Evolutionary conservation across 2,797 vertebrate species (phyloP).

Genomic region (Aulostomus chinensis): DNA sequence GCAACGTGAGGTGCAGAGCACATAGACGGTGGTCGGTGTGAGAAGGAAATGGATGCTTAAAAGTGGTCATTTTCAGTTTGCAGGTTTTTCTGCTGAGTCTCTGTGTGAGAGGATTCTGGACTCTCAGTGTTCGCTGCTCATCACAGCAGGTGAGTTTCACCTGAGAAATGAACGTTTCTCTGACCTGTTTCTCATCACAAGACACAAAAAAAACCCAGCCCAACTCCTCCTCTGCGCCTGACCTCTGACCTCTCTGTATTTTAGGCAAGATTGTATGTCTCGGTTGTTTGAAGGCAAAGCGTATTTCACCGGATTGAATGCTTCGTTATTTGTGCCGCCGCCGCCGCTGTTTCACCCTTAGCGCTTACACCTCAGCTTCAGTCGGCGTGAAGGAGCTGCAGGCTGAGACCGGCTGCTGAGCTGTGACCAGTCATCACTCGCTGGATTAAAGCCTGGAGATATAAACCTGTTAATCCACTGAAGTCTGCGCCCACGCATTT

Average conservation of each 20-base stretch:
- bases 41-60: background rate
- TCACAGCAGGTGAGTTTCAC: conserved; percentile 88
- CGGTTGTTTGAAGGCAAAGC: too few species aligned
- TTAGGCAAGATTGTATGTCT: too few species aligned
- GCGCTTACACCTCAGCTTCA: too few species aligned
- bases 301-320: too few species aligned
- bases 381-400: too few species aligned
- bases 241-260: too few species aligned
- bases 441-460: conserved; percentile 43
- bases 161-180: background rate
- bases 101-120: conserved; percentile 94
- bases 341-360: too few species aligned
- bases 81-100: conserved; percentile 95
- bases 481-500: background rate
- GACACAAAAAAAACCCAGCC: too few species aligned
- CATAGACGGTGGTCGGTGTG: too few species aligned
- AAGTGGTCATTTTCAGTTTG: conserved; percentile 84
- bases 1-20: background rate
- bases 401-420: too few species aligned
- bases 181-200: background rate
- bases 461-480: conserved; percentile 36
- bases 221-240: too few species aligned
- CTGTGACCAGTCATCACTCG: conserved; percentile 23
- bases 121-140: conserved; percentile 88
- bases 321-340: too few species aligned